phyloP scores from a whole-genome alignment of 2,888 invertebrate species.

The Xylota segnis region DNA sequence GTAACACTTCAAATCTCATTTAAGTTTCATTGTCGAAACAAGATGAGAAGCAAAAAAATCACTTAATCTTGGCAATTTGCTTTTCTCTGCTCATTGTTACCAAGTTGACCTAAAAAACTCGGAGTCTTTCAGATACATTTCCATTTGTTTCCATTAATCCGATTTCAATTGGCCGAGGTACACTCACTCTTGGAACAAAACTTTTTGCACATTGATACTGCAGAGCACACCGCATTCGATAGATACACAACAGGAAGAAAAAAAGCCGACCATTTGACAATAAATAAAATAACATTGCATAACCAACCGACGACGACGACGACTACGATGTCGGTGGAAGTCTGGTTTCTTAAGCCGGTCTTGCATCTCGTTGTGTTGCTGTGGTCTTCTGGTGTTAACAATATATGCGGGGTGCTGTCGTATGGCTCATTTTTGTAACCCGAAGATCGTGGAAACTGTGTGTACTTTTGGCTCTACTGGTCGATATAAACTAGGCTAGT shows the following conservation, averaged over 20 bases:
- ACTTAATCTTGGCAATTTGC: constrained; percentile 28
- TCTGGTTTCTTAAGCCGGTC: constrained; percentile 61
- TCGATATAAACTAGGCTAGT: constrained; percentile 56
- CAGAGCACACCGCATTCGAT: constrained; percentile 23
- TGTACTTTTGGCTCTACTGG: constrained; percentile 22
- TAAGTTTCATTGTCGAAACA: constrained; percentile 4
- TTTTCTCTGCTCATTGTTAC: constrained; percentile 39
- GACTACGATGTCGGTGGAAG: neutral
- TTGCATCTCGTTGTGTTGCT: constrained; percentile 27
- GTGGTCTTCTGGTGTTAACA: constrained; percentile 42
- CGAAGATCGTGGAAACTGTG: constrained; percentile 40
- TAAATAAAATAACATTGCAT: constrained; percentile 63
- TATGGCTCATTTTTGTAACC: constrained; percentile 37
- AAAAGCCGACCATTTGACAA: constrained; percentile 50
- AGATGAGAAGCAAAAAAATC: constrained; percentile 9
- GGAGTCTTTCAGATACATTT: neutral
- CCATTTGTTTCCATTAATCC: constrained; percentile 30
- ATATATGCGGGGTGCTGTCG: constrained; percentile 17
- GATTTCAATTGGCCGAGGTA: constrained; percentile 40
- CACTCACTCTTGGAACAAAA: neutral
- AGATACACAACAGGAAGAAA: constrained; percentile 65
- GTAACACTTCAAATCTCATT: constrained; percentile 29
- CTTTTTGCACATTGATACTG: constrained; percentile 23
- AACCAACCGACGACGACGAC: constrained; percentile 25
- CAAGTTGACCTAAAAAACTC: constrained; percentile 41